Evolutionary conservation across 2,888 invertebrate species (phyloP).

Genomic region (Euproctis similis): DNA sequence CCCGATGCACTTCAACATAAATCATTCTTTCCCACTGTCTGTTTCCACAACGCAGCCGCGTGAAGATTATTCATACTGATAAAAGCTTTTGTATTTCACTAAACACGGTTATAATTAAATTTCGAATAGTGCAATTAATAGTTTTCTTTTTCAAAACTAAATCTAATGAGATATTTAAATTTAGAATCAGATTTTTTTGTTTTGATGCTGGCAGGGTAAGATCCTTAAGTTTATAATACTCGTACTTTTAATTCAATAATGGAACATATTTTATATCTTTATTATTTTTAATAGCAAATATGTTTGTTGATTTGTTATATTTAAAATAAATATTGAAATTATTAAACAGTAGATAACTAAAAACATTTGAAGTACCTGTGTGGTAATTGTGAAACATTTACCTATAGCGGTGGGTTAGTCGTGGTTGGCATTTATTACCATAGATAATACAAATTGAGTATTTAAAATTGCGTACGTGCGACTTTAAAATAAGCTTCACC

Average conservation of each 20-base stretch:
- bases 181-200: no score
- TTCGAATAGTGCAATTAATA: slow-evolving; percentile 12
- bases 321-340: no score
- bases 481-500: no score
- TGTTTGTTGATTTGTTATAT: no score
- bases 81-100: slow-evolving; percentile 20
- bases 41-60: slow-evolving; percentile 21
- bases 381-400: slow-evolving; percentile 16
- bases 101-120: slow-evolving; percentile 14
- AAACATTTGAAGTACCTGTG: slow-evolving; percentile 1
- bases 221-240: no score
- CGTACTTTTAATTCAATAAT: no score
- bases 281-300: no score
- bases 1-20: slow-evolving; percentile 29
- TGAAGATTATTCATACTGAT: slow-evolving; percentile 34
- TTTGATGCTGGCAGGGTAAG: no score
- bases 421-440: slow-evolving; percentile 22
- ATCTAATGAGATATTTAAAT: no score
- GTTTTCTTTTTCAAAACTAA: slow-evolving; percentile 17
- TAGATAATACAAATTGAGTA: slow-evolving; percentile 17
- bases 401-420: slow-evolving; percentile 16
- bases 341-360: no score
- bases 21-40: slow-evolving; percentile 30
- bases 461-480: no score
- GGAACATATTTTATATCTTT: no score